Base-by-base conservation (phyloP, 1,140 invertebrate species). In the Druon quercuslanigerum region DNA sequence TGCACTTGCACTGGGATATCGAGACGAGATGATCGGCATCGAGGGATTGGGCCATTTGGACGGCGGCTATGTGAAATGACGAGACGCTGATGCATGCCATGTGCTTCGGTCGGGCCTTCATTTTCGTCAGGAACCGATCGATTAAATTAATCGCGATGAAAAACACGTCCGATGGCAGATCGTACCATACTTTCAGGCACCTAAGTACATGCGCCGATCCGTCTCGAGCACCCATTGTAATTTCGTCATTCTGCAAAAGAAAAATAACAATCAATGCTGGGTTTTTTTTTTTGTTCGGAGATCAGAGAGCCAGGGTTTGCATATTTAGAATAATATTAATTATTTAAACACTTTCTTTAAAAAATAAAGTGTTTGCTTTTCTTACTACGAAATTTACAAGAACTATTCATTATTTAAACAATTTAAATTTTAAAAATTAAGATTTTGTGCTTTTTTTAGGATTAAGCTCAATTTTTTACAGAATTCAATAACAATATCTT, bases 161-260 rank as follows among this genome's bases (percentile, higher is more conserved):
- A 78, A 96, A 93, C 16, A 96, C 95, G 80, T 96, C 95, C 13
- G 94, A 94, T 6, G 95, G 95, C 83, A 96, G 88, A 86, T 96
- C 95, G 86, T 95, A 96, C 95, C 95, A 96, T 79, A 96, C 94
- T 90, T 96, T 96, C 52, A 96, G 92, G 87, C 95, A 96, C 76
- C 95, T 93, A 82, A 96, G 91, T 80, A 96, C 95, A 88, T 96
- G 95, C 9, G 95, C 95, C 2, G 95, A 95, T 70, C 94, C 95
- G 90, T 96, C 95, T 5, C 96, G 92, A 66, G 94, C 94, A 20
- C 94, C 94, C 73, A 93, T 93, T 51, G 95, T 95, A 84, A 96
- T 94, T 83, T 96, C 95, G 54, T 93, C 93, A 84, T 92, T 91
- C 92, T 93, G 74, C 17, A 83, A 83, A 74, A 46, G 60, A 17